Evolutionary conservation across 2,113 vertebrate genomes (phyloP).

Genomic region (Lucifuga dentata): DNA sequence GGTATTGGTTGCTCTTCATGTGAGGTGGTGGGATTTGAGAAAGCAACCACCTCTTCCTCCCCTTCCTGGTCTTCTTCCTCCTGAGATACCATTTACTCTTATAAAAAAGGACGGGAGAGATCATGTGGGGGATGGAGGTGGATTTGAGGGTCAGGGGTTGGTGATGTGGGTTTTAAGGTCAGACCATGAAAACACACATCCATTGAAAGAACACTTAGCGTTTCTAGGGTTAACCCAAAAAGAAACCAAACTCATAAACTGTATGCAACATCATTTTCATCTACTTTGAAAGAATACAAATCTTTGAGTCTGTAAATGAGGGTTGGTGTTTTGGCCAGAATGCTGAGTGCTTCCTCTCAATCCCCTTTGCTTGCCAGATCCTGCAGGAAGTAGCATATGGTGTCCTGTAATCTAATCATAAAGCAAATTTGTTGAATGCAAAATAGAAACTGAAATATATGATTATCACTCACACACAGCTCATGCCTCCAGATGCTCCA

Average conservation of each 20-base stretch:
- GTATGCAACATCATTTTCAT: slow-evolving; percentile 18
- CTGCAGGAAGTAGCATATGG: slow-evolving; percentile 4
- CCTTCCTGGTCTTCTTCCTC: slow-evolving; percentile 49
- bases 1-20: slow-evolving; percentile 12
- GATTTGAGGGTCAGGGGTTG: slow-evolving; percentile 1
- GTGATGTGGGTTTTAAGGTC: slow-evolving; percentile 2
- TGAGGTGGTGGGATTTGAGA: slow-evolving; percentile 40
- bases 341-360: slow-evolving; percentile 31
- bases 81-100: slow-evolving; percentile 75
- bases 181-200: slow-evolving; percentile 30
- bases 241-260: background rate
- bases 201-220: slow-evolving; percentile 32
- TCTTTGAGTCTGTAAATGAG: slow-evolving; percentile 18
- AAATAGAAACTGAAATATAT: slow-evolving; percentile 27
- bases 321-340: slow-evolving; percentile 26
- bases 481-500: no score
- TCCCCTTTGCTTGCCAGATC: slow-evolving; percentile 21
- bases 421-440: slow-evolving; percentile 18
- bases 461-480: slow-evolving; percentile 29
- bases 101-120: slow-evolving; percentile 48
- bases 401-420: slow-evolving; percentile 15
- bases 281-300: no score
- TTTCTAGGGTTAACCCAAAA: background rate
- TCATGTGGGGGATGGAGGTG: slow-evolving; percentile 30
- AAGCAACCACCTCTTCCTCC: slow-evolving; percentile 21